Evolutionary conservation across 2,113 vertebrate genomes (phyloP).

Genomic region (Paralichthys olivaceus): DNA sequence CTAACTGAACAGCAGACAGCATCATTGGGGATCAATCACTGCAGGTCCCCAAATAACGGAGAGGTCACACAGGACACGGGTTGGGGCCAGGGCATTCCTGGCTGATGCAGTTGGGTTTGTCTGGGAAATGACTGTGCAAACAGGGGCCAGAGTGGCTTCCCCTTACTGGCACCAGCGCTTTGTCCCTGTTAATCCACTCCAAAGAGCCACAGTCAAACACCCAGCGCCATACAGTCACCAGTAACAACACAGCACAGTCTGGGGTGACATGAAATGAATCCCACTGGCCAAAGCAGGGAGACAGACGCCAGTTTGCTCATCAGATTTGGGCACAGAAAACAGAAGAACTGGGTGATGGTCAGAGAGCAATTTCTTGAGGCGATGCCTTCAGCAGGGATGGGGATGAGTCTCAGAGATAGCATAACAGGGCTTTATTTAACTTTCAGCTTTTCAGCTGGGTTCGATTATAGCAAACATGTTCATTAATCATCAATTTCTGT

Average conservation of each 20-base stretch:
- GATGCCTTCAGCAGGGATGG: neutral
- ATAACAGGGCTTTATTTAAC: neutral
- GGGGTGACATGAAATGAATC: constrained; percentile 56
- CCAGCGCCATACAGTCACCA: constrained; percentile 65
- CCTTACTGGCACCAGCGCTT: constrained; percentile 78
- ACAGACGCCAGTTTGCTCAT: constrained; percentile 67
- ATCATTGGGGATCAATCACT: constrained; percentile 39
- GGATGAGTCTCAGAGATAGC: neutral
- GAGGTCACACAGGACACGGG: constrained; percentile 69
- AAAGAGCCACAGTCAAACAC: constrained; percentile 74
- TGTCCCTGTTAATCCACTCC: constrained; percentile 78
- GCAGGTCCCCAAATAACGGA: constrained; percentile 17
- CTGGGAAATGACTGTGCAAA: constrained; percentile 81
- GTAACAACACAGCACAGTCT: constrained; percentile 71
- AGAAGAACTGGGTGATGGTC: constrained; percentile 18
- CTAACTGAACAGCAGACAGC: constrained; percentile 17
- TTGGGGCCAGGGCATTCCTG: constrained; percentile 64
- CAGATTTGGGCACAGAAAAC: constrained; percentile 52
- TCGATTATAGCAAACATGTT: neutral
- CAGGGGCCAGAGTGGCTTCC: constrained; percentile 75
- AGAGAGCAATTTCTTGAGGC: constrained; percentile 13
- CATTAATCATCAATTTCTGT: neutral
- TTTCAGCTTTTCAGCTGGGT: neutral
- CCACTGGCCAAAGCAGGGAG: constrained; percentile 51
- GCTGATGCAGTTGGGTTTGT: constrained; percentile 69